Evolutionary conservation across 2,113 vertebrate species (phyloP).

Genomic region (Lucifuga dentata): DNA sequence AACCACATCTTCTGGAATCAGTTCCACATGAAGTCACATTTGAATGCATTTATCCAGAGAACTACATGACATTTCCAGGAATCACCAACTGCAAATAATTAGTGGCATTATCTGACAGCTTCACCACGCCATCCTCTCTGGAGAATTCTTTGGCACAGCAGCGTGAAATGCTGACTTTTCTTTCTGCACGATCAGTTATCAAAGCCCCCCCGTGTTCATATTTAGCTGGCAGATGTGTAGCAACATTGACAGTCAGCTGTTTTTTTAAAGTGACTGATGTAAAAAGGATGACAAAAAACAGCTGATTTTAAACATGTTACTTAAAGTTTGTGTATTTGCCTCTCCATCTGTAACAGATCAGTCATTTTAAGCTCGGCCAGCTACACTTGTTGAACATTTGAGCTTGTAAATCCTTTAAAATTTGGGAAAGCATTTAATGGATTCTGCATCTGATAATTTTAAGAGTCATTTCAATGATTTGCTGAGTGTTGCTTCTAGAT

Average conservation of each 20-base stretch:
- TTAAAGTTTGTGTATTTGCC: conserved; percentile 11
- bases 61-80: too few species aligned
- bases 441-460: not conserved
- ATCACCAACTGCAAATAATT: too few species aligned
- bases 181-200: not conserved
- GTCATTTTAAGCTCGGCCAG: conserved; percentile 9
- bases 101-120: too few species aligned
- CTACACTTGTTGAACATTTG: conserved; percentile 22
- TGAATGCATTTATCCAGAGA: too few species aligned
- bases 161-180: not conserved
- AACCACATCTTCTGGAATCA: too few species aligned
- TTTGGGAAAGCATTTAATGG: not conserved
- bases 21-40: too few species aligned
- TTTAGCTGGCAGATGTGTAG: not conserved
- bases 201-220: not conserved
- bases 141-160: not conserved
- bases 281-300: conserved; percentile 1
- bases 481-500: not conserved
- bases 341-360: conserved; percentile 37
- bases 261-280: not conserved
- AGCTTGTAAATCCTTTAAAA: not conserved
- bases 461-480: not conserved
- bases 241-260: conserved; percentile 1
- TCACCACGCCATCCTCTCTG: too few species aligned
- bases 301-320: not conserved